Evolutionary conservation across 2,113 vertebrate genomes (phyloP).

Genomic region (Megatriorchis doriae): DNA sequence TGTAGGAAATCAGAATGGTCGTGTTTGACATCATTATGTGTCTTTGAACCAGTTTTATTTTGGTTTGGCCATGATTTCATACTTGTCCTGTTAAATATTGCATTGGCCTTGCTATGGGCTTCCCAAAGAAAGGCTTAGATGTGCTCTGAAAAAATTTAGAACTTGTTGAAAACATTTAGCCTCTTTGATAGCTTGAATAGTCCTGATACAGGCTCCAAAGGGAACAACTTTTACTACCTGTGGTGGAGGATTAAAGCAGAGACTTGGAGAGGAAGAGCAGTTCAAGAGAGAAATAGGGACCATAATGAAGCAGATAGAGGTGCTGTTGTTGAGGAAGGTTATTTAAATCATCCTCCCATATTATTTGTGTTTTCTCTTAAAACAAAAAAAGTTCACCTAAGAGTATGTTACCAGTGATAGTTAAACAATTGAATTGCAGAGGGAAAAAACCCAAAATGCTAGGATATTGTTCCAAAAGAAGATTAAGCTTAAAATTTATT

Average conservation of each 20-base stretch:
- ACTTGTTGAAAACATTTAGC: not conserved
- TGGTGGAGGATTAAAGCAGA: not conserved
- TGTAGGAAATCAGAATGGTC: rapidly evolving
- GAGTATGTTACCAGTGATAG: not conserved
- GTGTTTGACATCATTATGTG: no score
- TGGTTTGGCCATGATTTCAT: not conserved
- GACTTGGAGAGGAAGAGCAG: not conserved
- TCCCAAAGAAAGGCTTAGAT: not conserved
- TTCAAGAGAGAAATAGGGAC: not conserved
- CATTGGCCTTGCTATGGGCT: not conserved
- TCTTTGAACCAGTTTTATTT: not conserved
- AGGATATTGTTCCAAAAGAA: not conserved
- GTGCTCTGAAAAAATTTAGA: not conserved
- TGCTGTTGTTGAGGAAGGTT: not conserved
- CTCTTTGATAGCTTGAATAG: not conserved
- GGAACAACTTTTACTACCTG: not conserved
- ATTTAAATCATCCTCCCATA: not conserved
- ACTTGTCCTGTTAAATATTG: not conserved
- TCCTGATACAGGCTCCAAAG: not conserved
- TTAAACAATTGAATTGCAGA: not conserved
- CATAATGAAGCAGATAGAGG: not conserved
- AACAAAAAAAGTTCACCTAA: not conserved
- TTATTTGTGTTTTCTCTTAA: not conserved
- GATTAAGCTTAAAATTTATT: not conserved
- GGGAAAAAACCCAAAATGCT: not conserved